Conservation (phyloP, 30 jellyfish, hydroid and myxozoan genomes). For the Phacellophora camtschatica region DNA sequence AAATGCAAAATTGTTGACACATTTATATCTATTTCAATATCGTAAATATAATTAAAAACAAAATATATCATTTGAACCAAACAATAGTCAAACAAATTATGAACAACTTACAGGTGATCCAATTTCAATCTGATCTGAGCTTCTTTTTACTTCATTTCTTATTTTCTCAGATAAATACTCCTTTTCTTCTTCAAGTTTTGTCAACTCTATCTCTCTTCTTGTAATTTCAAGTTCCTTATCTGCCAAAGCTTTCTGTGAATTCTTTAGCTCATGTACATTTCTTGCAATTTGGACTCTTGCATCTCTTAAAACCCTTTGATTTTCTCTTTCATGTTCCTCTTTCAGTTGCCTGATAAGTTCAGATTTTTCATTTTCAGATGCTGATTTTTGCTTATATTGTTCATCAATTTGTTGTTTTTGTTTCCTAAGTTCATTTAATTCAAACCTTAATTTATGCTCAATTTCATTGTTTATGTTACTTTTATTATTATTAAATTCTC, state of each 20-base stretch:
- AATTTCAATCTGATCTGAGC: conserved; percentile 10
- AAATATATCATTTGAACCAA: not conserved
- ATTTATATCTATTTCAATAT: no score
- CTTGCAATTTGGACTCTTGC: conserved; percentile 79
- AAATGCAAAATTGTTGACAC: no score
- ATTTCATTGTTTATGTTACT: conserved; percentile 30
- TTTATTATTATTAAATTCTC: conserved; percentile 15
- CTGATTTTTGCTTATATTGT: conserved; percentile 27
- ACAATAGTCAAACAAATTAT: not conserved
- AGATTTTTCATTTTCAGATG: conserved; percentile 65
- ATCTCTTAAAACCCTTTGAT: conserved; percentile 73
- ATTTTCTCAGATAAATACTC: conserved; percentile 41
- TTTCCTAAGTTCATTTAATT: conserved; percentile 57
- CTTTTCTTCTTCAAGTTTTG: conserved; percentile 64
- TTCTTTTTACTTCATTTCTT: conserved; percentile 7
- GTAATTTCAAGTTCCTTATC: conserved; percentile 73
- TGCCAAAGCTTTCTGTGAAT: conserved; percentile 66
- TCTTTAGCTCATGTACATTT: conserved; percentile 70
- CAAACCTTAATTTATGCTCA: conserved; percentile 65
- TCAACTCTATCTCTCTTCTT: conserved; percentile 35
- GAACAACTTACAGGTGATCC: not conserved
- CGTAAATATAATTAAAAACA: not conserved
- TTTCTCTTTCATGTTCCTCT: conserved; percentile 84
- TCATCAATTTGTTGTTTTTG: conserved; percentile 71
- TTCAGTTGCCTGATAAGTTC: conserved; percentile 68